These are phyloP conservation scores for Orientallactaga sibirica DNA, from an alignment of 2,797 vertebrate genomes.

Conservation along the genomic window DNA sequence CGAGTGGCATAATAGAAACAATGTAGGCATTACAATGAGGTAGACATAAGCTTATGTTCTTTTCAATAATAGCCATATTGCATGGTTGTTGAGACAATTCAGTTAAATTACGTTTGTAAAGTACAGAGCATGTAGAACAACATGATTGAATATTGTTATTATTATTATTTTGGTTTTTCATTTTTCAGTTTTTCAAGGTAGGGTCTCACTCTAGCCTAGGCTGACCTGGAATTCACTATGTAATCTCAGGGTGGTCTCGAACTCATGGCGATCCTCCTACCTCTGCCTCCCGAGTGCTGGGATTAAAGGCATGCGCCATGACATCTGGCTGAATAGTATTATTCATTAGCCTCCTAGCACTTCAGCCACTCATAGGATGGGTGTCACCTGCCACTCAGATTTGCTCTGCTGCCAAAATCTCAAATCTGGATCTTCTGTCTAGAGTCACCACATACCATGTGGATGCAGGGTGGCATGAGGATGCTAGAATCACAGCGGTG, in stretches of 20 bases:
- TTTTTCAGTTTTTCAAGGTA: too few species aligned
- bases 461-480: not conserved
- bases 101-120: not conserved
- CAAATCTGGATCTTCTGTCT: not conserved
- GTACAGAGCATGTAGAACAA: not conserved
- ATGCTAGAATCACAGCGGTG: not conserved
- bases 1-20: conserved; percentile 14
- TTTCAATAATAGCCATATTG: not conserved
- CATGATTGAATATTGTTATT: not conserved
- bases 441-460: not conserved
- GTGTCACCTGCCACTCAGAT: not conserved
- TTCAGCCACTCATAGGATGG: not conserved
- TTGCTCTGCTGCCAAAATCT: not conserved
- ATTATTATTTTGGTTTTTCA: too few species aligned
- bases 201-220: too few species aligned
- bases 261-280: too few species aligned
- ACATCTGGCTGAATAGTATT: not conserved
- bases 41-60: not conserved
- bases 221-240: too few species aligned
- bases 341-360: not conserved
- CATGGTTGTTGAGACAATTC: not conserved
- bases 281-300: too few species aligned
- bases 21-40: not conserved
- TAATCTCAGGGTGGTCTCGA: too few species aligned
- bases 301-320: too few species aligned